Evolutionary conservation across 2,797 vertebrate species (phyloP).

Genomic region (Tauraco hartlaubi): DNA sequence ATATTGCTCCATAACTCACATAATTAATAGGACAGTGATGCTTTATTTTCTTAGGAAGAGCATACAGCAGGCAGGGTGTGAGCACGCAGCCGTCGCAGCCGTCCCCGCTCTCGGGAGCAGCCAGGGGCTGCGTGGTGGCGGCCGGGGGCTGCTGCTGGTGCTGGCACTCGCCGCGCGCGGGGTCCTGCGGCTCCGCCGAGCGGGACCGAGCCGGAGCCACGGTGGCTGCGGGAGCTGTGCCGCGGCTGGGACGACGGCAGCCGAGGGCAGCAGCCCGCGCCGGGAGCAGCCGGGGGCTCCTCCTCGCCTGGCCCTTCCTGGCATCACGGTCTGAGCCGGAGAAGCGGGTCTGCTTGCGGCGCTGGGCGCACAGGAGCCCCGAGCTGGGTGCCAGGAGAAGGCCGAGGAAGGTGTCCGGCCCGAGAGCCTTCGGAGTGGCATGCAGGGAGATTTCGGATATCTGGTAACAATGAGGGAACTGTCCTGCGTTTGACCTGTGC

Average conservation of each 20-base stretch:
- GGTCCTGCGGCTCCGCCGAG: accelerated
- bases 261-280: background rate
- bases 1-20: slow-evolving; percentile 50
- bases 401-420: background rate
- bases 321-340: background rate
- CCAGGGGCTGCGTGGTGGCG: background rate
- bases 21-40: slow-evolving; percentile 57
- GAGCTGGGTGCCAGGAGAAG: background rate
- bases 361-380: background rate
- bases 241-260: accelerated
- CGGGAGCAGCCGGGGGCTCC: background rate
- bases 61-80: background rate
- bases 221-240: background rate
- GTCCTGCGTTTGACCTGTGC: slow-evolving; percentile 8
- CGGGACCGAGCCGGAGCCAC: accelerated
- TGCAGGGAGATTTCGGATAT: background rate
- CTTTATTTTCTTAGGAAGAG: slow-evolving; percentile 50
- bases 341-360: background rate
- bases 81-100: accelerated
- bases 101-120: accelerated
- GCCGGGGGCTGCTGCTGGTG: accelerated
- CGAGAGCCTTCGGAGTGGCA: background rate
- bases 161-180: accelerated
- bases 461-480: background rate
- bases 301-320: background rate